Base-by-base conservation (phyloP, 2,113 vertebrate species). In the Heteronetta atricapilla region DNA sequence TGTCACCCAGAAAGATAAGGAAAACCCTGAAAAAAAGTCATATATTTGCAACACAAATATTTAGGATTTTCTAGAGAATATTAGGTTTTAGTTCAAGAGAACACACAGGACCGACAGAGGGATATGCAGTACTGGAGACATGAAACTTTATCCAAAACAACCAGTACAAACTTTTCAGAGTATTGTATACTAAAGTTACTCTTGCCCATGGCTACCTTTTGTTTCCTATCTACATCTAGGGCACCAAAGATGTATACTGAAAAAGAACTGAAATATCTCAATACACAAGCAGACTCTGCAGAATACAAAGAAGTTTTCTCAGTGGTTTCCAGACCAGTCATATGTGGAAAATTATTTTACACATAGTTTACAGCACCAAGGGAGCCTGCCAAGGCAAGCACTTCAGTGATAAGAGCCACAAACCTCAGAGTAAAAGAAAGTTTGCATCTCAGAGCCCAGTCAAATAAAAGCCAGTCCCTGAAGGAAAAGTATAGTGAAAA, bases 311-410 rank as follows among this genome's bases (percentile, higher is more conserved):
- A 67, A 8, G 13, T 42, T 88, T 83, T 52, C 68, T 74, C 87
- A 77, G 2, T 55, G 26, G 38, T 77, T 95, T 93, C 85, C 79
- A 93, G 68, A 55, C 29, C 48, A 73, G 26, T 46, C 40, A n/a
- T 46, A 59, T 55, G 72, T n/a, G 36, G 25, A 28, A 89, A 89
- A 94, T 69, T 26, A 82, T 80, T 78, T 81, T 2, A 55, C 14
- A 76, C 50, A 40, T 19, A 80, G 58, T 64, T 93, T 2, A 78
- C 68, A 75, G 58, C 34, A 76, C 19, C 59, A 64, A 31, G 42
- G 50, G n/a, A 85, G n/a, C 31, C 85, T 91, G 84, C 63, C 67
- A 88, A 86, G 79, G 80, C 22, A 85, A 95, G 63, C 74, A 59
- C 50, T 87, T 76, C 50, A 74, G 19, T 21, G 69, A 55, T 78